phyloP scores from a whole-genome alignment of 2,113 vertebrate species.

The Seriola dumerili region DNA sequence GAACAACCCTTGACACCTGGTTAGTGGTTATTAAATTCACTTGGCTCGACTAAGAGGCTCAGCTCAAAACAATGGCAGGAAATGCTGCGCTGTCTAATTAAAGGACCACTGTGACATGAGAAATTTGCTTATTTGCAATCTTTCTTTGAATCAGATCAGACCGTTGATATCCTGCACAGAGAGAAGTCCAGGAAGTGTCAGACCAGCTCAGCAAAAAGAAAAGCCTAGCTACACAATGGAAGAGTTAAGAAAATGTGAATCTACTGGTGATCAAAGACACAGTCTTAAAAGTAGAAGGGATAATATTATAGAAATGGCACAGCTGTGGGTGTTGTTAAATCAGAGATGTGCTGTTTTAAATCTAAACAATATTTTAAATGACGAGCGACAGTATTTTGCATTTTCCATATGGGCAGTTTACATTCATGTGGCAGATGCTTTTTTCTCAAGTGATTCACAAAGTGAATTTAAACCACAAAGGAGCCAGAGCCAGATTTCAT shows the following conservation, averaged over 20 bases:
- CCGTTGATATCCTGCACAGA: not conserved
- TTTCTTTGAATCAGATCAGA: conserved; percentile 3
- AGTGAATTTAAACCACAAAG: no score
- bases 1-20: not conserved
- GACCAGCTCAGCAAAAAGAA: not conserved
- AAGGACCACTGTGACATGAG: conserved; percentile 7
- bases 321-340: no score
- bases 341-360: no score
- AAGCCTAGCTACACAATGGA: no score
- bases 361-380: no score
- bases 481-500: not conserved
- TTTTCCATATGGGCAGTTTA: not conserved
- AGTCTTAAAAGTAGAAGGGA: not conserved
- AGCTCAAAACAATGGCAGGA: conserved; percentile 40
- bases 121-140: not conserved
- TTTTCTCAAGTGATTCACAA: not conserved
- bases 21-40: conserved; percentile 3
- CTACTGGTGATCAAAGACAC: not conserved
- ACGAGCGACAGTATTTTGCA: no score
- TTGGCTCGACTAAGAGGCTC: not conserved
- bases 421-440: not conserved
- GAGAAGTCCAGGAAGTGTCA: not conserved
- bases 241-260: no score
- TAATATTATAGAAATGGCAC: no score
- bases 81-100: conserved; percentile 21